phyloP scores from a whole-genome alignment of 1,140 invertebrate genomes.

The Andricus grossulariae region DNA sequence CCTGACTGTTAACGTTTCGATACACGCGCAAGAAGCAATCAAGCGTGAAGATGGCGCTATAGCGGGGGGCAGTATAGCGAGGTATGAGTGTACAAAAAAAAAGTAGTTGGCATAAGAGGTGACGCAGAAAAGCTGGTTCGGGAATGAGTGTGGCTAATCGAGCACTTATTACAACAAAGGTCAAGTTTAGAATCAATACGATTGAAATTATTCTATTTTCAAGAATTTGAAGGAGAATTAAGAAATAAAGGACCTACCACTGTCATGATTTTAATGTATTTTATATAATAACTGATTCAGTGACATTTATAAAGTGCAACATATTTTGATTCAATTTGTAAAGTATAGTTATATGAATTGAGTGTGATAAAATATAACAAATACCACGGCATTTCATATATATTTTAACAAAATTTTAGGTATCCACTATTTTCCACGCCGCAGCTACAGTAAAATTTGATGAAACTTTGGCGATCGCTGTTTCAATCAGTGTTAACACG shows the following conservation, averaged over 20 bases:
- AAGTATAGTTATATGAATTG: not conserved
- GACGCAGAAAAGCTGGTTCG: conserved; percentile 82
- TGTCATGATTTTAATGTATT: not conserved
- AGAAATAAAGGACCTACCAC: not conserved
- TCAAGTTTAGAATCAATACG: conserved; percentile 71
- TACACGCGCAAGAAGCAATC: too few relatives aligned
- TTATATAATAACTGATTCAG: too few relatives aligned
- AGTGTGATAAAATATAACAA: too few relatives aligned
- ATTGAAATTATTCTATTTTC: not conserved
- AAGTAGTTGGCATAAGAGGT: too few relatives aligned
- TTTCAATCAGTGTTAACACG: conserved; percentile 82
- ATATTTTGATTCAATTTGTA: too few relatives aligned
- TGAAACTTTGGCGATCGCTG: conserved; percentile 79
- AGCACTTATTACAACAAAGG: conserved; percentile 77
- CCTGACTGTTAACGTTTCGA: too few relatives aligned
- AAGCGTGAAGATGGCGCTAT: too few relatives aligned
- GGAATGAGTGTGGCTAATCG: conserved; percentile 82
- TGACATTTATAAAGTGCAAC: too few relatives aligned
- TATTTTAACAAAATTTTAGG: too few relatives aligned
- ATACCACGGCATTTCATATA: too few relatives aligned
- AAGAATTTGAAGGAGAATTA: not conserved
- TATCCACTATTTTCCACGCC: conserved; percentile 80
- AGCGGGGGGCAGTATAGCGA: too few relatives aligned
- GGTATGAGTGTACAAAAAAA: too few relatives aligned
- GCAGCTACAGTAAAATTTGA: conserved; percentile 83